A percentile compares a stretch with the other conserved stretches of the same genome.
Conservation (phyloP, 2,113 vertebrate species). For the Triplophysa siluroides region DNA sequence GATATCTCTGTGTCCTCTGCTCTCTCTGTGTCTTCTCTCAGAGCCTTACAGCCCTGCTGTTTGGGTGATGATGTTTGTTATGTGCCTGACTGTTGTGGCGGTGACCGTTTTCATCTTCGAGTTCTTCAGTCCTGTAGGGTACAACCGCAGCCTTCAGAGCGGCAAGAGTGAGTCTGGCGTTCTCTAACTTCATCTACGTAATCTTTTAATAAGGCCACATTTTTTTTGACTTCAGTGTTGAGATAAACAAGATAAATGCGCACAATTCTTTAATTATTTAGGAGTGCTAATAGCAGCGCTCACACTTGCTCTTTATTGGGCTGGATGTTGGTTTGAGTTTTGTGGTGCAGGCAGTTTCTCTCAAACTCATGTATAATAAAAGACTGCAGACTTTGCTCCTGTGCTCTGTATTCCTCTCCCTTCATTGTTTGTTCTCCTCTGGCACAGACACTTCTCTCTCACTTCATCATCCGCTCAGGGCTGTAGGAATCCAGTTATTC, state of each 20-base stretch:
- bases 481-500: neutral
- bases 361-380: conserved; percentile 51
- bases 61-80: conserved; percentile 98
- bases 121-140: conserved; percentile 91
- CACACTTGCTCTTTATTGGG: neutral
- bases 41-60: conserved; percentile 94
- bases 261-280: conserved; percentile 18
- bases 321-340: conserved; percentile 35
- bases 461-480: conserved; percentile 5
- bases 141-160: conserved; percentile 81
- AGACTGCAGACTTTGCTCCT: conserved; percentile 26
- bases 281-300: neutral
- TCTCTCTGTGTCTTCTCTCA: conserved; percentile 53
- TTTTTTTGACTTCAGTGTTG: neutral
- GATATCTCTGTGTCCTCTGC: conserved; percentile 21
- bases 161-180: conserved; percentile 84
- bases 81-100: conserved; percentile 94
- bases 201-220: conserved; percentile 16
- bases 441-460: neutral
- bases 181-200: conserved; percentile 7
- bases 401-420: neutral
- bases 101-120: conserved; percentile 95
- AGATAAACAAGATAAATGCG: conserved; percentile 3
- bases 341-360: conserved; percentile 38
- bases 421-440: neutral